Evolutionary conservation across 2,113 vertebrate species (phyloP), one percentile per base, ranked within the genome.

Genomic region (Ranitomeya variabilis): DNA sequence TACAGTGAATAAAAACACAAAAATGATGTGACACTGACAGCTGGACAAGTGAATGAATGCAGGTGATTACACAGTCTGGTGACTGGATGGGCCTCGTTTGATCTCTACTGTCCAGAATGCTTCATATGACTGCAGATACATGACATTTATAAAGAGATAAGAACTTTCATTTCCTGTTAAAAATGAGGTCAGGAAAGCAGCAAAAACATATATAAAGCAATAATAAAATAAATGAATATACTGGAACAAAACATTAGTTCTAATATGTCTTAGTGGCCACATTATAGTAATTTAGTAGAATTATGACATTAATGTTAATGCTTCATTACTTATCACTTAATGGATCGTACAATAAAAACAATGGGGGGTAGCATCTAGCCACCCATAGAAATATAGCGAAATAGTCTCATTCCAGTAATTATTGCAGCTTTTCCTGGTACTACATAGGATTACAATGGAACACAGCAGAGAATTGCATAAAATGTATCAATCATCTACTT

Each of bases 141-240:
- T 80, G 51, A 37, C 76, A 80, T 80, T 71, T 80, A 45, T 80
- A 18, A 45, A 45, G 4, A 57, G 86, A 81, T 87, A 80, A 86
- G 54, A 86, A 71, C 64, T 80, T 80, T 87, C 16, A 87, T 87
- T 81, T 87, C 64, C 76, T 87, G 14, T n/a, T 79, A 55, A 79
- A 78, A 80, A 78, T 67, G 59, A 79, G 31, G 16, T 76, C 54
- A 76, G 60, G 19, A 64, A 51, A 8, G 14, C 21, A 69, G 21
- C 10, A 52, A 62, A 62, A 69, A 10, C 13, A 37, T 54, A 31
- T 31, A 69, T 15, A 9, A 80, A 62, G 21, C 19, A 80, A 67
- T 79, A 19, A 62, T 77, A 19, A 60, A 16, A 73, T 79, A 55
- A 79, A 79, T 67, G 2, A 1, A 16, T 51, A 52, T 21, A 86